Base-by-base conservation (phyloP, 1,140 invertebrate species). In the Pollicipes pollicipes region DNA sequence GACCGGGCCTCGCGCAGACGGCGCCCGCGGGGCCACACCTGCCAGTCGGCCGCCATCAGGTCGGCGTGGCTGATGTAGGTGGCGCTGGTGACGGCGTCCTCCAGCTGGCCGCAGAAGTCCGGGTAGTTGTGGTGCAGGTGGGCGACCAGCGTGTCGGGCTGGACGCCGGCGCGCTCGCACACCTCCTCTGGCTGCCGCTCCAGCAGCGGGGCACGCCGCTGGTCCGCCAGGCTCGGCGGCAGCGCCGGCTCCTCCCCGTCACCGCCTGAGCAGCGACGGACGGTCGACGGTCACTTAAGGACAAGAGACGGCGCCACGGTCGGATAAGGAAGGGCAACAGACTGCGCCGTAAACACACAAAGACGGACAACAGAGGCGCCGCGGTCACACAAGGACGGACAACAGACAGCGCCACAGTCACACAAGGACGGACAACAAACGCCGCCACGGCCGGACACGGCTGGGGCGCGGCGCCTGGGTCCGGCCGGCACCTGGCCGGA, bases 71-170 rank as follows among this genome's bases (percentile, higher is more conserved):
- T 58, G 45, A 58, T 58, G 45, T 58, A 58, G 45, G 10, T 2
- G 21, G 45, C 45, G 10, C 13, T 21, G 13, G 45, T 24, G 10
- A 21, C 45, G 45, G 45, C 45, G 45, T 58, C 45, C 45, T 73
- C 70, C 21, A 73, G 70, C 45, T 69, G 66, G n/a, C 68, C 26
- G 64, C 68, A 71, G 35, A 73, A 73, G 30, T 35, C 8, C 3
- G 69, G 17, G 31, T 63, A 71, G 30, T 73, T 73, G 29, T 73
- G 73, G 64, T 73, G 73, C 26, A 73, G 70, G 68, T 72, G 72
- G 3, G 70, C 29, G 16, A 69, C 68, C 64, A 73, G 70, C 30
- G 70, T 73, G 0, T 71, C 35, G 2, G 73, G 70, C 30, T 69
- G 69, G 70, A 73, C 72, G 64, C 70, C 70, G 3, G 70, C 70